Evolutionary conservation across 2,797 vertebrate species (phyloP).

Genomic region (Ataeniobius toweri): DNA sequence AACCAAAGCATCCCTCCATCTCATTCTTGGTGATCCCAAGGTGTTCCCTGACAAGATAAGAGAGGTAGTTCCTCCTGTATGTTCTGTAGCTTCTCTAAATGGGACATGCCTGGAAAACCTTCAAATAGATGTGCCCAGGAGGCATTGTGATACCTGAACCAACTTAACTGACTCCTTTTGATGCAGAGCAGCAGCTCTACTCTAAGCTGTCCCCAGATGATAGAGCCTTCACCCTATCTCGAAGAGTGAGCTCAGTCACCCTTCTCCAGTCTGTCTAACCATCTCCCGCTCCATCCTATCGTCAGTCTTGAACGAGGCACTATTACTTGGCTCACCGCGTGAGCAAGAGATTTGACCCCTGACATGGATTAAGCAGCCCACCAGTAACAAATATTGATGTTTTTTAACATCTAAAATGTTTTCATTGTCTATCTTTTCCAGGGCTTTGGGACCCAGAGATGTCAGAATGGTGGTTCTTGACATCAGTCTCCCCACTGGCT

Average conservation of each 20-base stretch:
- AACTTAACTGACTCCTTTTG: too few relatives aligned
- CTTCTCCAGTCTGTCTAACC: not conserved
- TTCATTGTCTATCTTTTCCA: conserved; percentile 34
- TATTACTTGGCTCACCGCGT: not conserved
- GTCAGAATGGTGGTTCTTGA: conserved; percentile 80
- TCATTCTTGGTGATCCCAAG: too few relatives aligned
- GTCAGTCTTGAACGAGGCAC: not conserved
- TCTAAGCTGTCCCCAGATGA: too few relatives aligned
- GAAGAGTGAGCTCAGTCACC: not conserved
- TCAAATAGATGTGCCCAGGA: too few relatives aligned
- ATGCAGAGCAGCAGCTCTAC: too few relatives aligned
- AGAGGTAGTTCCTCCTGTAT: too few relatives aligned
- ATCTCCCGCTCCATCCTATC: not conserved
- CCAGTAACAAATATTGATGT: not conserved
- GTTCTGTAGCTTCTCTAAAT: too few relatives aligned
- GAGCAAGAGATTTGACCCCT: not conserved
- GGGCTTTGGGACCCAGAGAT: conserved; percentile 68
- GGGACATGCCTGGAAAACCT: too few relatives aligned
- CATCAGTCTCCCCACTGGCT: conserved; percentile 79
- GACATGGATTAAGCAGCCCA: not conserved
- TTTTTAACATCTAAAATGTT: not conserved
- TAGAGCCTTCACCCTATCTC: too few relatives aligned
- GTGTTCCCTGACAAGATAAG: too few relatives aligned
- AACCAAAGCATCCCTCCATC: too few relatives aligned
- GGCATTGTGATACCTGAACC: too few relatives aligned